Percentiles rank a stretch among this genome's conserved stretches.
Evolutionary conservation across 2,888 invertebrate genomes (phyloP).

Genomic region (Lapara coniferarum): DNA sequence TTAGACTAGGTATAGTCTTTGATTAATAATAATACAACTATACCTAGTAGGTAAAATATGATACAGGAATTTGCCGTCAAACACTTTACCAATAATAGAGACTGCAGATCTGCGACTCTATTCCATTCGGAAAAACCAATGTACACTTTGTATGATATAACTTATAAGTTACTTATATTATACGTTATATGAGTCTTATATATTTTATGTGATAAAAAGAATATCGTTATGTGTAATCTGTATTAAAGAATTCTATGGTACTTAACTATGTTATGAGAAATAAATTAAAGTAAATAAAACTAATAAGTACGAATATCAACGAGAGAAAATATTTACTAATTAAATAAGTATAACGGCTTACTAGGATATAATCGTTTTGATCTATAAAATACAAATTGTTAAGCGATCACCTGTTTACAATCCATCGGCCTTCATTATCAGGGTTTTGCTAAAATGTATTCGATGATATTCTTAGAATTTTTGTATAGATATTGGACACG

Average conservation of each 20-base stretch:
- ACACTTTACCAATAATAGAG: too few species aligned
- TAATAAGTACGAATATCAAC: slow-evolving; percentile 18
- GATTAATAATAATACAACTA: too few species aligned
- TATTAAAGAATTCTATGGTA: background rate
- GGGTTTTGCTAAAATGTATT: slow-evolving; percentile 1
- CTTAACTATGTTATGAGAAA: slow-evolving; percentile 6
- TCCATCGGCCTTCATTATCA: slow-evolving; percentile 18
- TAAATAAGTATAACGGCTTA: slow-evolving; percentile 23
- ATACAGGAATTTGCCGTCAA: too few species aligned
- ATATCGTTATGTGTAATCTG: background rate
- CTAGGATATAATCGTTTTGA: slow-evolving; percentile 10
- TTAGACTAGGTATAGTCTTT: too few species aligned
- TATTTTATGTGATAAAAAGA: background rate
- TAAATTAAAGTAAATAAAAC: slow-evolving; percentile 11
- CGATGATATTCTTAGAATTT: background rate
- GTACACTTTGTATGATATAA: too few species aligned
- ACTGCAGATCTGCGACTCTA: too few species aligned
- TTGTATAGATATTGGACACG: background rate
- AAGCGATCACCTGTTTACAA: slow-evolving; percentile 17
- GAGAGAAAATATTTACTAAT: slow-evolving; percentile 23
- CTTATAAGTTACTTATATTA: too few species aligned
- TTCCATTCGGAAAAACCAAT: too few species aligned
- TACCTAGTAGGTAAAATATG: too few species aligned
- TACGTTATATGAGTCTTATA: too few species aligned
- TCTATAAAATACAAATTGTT: slow-evolving; percentile 11